Evolutionary conservation across 2,888 invertebrate species (phyloP).

Genomic region (Liodrosophila aerea): DNA sequence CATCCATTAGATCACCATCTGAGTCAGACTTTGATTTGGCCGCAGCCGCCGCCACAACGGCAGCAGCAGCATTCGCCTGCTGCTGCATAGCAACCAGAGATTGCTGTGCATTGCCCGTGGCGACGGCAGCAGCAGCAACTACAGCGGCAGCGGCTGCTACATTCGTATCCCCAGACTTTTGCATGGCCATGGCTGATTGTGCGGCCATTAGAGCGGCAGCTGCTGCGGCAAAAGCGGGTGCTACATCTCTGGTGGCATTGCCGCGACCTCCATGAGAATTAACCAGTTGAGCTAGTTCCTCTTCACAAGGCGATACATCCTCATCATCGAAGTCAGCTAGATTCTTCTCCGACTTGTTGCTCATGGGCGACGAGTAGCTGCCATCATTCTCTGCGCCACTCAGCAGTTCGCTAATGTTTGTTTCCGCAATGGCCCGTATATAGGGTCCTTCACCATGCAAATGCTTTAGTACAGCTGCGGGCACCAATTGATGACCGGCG

Average conservation of each 20-base stretch:
- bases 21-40: conserved; percentile 69
- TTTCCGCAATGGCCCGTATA: conserved; percentile 83
- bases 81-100: conserved; percentile 64
- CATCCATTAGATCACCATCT: conserved; percentile 69
- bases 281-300: conserved; percentile 90
- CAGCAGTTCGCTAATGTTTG: conserved; percentile 81
- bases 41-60: conserved; percentile 58
- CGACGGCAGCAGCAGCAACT: conserved; percentile 72
- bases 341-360: conserved; percentile 96
- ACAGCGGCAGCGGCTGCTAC: conserved; percentile 77
- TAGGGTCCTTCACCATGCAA: conserved; percentile 84
- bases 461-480: conserved; percentile 82
- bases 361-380: conserved; percentile 96
- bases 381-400: conserved; percentile 89
- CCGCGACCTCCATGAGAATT: conserved; percentile 82
- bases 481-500: conserved; percentile 79
- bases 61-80: conserved; percentile 63
- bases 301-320: conserved; percentile 93
- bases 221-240: conserved; percentile 79
- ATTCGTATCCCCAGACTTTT: conserved; percentile 69
- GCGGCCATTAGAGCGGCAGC: conserved; percentile 79
- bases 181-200: conserved; percentile 78
- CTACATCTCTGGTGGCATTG: conserved; percentile 71
- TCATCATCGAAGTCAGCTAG: conserved; percentile 97
- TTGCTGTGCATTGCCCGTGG: conserved; percentile 75